Evolutionary conservation across 2,797 vertebrate genomes (phyloP), one percentile per base, ranked within the genome.

Genomic region (Tenualosa ilisha): DNA sequence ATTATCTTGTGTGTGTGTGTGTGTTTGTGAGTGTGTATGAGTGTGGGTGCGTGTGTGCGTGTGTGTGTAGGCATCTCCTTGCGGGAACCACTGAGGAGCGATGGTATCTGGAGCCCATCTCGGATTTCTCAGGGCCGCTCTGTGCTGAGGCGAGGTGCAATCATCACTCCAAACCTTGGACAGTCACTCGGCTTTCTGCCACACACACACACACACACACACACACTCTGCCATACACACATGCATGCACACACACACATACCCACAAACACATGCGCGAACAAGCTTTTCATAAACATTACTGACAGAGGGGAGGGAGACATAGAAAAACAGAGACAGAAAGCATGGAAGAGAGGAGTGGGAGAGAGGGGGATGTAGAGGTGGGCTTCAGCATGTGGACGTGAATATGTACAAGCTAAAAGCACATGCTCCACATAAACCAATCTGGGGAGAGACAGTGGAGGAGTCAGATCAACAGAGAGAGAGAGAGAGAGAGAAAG

Each of bases 1-100:
- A 79, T 46, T 79, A 46, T 79, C 40, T n/a, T 63, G 2, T 79
- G 72, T 79, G 72, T 79, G 65, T 40, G 31, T 72, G 24, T 68
- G 81, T 59, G 82, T 65, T 82, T 86, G 86, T 90, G 91, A 7
- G 61, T 8, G 63, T 68, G 61, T 31, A 8, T 63, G 2, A 46
- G 72, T 79, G 40, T 79, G 2, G n/a, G 72, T 79, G 40, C 46
- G 65, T 40, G 63, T 49, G 46, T 56, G 81, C 51, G 83, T 65
- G 84, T 86, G 86, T 90, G 91, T 88, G 63, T 17, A 90, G 91
- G 88, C 89, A 90, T 92, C 93, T 91, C 91, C 94, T 95, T 95
- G 94, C 94, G 93, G 94, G 94, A 96, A 96, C 94, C 92, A 94
- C 92, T 92, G 93, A 91, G 89, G 90, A 90, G 89, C 91, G 91